Conservation (phyloP, 2,888 invertebrate genomes). For the Drosophila dives region DNA sequence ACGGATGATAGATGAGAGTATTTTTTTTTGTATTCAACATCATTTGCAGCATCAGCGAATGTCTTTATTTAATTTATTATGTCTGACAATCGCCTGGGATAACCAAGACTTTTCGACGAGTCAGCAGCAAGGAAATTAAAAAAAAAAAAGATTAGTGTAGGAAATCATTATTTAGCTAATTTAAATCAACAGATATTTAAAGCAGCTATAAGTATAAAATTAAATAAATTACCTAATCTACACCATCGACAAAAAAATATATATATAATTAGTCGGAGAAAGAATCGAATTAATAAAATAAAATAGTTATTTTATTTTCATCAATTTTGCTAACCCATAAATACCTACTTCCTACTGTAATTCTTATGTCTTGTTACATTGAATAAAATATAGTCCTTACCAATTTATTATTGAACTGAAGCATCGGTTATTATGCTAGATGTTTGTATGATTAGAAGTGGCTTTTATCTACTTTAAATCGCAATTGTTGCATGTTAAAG, state of each 20-base stretch:
- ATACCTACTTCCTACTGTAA: not conserved
- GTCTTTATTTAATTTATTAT: constrained; percentile 25
- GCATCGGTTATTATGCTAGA: constrained; percentile 1
- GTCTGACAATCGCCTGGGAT: constrained; percentile 44
- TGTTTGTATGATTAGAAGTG: not conserved
- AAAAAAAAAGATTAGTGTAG: not conserved
- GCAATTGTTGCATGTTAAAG: constrained; percentile 28
- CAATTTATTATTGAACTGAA: constrained; percentile 55
- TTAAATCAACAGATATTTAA: not conserved
- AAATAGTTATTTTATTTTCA: not conserved
- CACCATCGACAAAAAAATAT: not conserved
- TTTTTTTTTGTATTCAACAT: constrained; percentile 43
- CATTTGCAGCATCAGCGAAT: constrained; percentile 34
- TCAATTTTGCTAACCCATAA: no score
- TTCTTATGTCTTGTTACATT: constrained; percentile 10
- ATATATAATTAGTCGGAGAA: not conserved
- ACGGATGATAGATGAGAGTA: constrained; percentile 67
- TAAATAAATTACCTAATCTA: not conserved
- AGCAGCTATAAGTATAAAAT: not conserved
- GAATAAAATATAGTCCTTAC: constrained; percentile 10
- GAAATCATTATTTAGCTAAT: not conserved
- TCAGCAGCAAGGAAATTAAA: not conserved
- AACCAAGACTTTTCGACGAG: constrained; percentile 12
- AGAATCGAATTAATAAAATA: not conserved
- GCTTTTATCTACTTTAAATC: constrained; percentile 15